Evolutionary conservation across 2,888 invertebrate genomes (phyloP).

Genomic region (Caenorhabditis panamensis): DNA sequence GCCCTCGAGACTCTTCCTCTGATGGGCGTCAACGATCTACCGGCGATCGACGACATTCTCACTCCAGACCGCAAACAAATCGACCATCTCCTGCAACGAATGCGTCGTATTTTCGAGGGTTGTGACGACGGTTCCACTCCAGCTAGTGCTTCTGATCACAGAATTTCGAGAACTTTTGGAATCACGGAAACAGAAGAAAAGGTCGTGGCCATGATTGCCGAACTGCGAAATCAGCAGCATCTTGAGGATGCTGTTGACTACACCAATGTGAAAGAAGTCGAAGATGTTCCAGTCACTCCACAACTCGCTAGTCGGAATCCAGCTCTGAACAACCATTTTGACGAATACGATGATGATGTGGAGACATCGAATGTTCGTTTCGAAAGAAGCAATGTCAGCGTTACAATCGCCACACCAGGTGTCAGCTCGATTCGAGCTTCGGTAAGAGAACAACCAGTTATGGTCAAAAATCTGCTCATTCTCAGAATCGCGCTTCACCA

Average conservation of each 20-base stretch:
- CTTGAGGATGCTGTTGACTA: slow-evolving; percentile 67
- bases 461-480: background rate
- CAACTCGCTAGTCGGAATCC: slow-evolving; percentile 37
- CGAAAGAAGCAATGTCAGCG: slow-evolving; percentile 45
- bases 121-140: slow-evolving; percentile 59
- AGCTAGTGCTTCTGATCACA: slow-evolving; percentile 66
- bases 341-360: slow-evolving; percentile 47
- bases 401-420: slow-evolving; percentile 61
- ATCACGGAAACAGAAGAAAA: slow-evolving; percentile 68
- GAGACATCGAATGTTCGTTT: slow-evolving; percentile 55
- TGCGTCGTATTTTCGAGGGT: slow-evolving; percentile 66
- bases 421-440: slow-evolving; percentile 49
- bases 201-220: slow-evolving; percentile 68
- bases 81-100: slow-evolving; percentile 57
- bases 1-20: slow-evolving; percentile 55
- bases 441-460: slow-evolving; percentile 11
- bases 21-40: slow-evolving; percentile 66
- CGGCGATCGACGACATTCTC: slow-evolving; percentile 66
- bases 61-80: slow-evolving; percentile 66
- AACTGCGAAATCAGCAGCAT: slow-evolving; percentile 61
- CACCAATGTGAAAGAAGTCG: slow-evolving; percentile 40
- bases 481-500: slow-evolving; percentile 56
- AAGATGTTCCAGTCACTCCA: slow-evolving; percentile 19
- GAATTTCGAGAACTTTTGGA: slow-evolving; percentile 67
- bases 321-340: slow-evolving; percentile 4